Evolutionary conservation across 2,888 invertebrate species (phyloP), one percentile per base, ranked within the genome.

Genomic region (Pseudococcus jackbeardsleyi): DNA sequence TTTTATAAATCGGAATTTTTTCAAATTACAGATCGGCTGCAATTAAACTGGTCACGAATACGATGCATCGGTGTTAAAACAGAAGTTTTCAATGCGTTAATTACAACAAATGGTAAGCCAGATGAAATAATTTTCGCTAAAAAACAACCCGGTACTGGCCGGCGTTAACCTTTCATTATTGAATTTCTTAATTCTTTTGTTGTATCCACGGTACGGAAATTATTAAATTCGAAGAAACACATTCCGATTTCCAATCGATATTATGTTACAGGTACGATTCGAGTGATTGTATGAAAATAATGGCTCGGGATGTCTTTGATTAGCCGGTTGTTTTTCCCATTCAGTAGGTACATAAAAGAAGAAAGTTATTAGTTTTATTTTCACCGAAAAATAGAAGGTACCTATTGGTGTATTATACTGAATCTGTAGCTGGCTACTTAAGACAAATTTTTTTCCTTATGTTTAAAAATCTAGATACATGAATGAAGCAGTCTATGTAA

Each of bases 21-120:
- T 50, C 50, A 84, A 84, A 84, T 84, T 84, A 84, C 26, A 84
- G 84, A 84, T 84, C 84, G 50, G 22, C 84, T 17, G 54, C 54
- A 84, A 54, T 54, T 48, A 84, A 84, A 84, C 84, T 50, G 19
- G 84, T 84, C 84, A 84, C 84, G 84, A 84, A 84, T 48, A 50
- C 17, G 22, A 84, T 26, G 84, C 54, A 84, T 42, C 33, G 79
- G 84, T 84, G 84, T 84, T 84, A 84, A 84, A 84, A 84, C 54
- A 84, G 50, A 84, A 84, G 79, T 79, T 79, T 79, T 79, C n/a
- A 79, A 79, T 79, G 22, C 79, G 79, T 79, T 79, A 79, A 79
- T 79, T 79, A 79, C 79, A 79, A 79, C 22, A 42, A 42, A 79
- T 79, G 42, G 46, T 79, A 79, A 79, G 42, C 15, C 9, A 42